Conservation (phyloP, 2,797 vertebrate species). For the Podarcis siculus region DNA sequence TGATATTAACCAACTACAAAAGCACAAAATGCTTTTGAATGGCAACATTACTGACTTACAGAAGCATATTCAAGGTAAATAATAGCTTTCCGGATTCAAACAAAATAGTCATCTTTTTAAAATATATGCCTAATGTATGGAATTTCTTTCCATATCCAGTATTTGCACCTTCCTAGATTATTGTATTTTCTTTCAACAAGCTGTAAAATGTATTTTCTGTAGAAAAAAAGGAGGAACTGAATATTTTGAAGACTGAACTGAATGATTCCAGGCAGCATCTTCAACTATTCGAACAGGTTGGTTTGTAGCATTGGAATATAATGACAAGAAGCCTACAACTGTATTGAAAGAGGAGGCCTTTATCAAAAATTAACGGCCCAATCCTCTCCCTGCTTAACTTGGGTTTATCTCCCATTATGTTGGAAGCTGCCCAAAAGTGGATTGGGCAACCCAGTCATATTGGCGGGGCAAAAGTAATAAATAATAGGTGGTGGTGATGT, state of each 20-base stretch:
- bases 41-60: slow-evolving; percentile 64
- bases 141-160: not conserved
- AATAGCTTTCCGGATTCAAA: not conserved
- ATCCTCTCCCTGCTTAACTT: not conserved
- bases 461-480: no score
- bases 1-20: slow-evolving; percentile 72
- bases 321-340: not conserved
- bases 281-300: slow-evolving; percentile 77
- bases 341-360: accelerated
- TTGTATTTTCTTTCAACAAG: not conserved
- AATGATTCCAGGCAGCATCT: slow-evolving; percentile 68
- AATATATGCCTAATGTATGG: no score
- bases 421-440: no score
- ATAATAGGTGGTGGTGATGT: no score
- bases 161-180: not conserved
- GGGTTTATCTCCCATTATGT: not conserved
- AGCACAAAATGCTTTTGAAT: slow-evolving; percentile 68
- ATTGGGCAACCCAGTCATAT: no score
- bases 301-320: accelerated
- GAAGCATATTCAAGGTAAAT: slow-evolving; percentile 77
- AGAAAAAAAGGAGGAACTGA: slow-evolving; percentile 79
- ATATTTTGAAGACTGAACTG: slow-evolving; percentile 74
- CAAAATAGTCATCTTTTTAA: not conserved
- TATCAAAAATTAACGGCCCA: not conserved
- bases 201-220: slow-evolving; percentile 45